Evolutionary conservation across 2,113 vertebrate genomes (phyloP).

Genomic region (Saccopteryx bilineata): DNA sequence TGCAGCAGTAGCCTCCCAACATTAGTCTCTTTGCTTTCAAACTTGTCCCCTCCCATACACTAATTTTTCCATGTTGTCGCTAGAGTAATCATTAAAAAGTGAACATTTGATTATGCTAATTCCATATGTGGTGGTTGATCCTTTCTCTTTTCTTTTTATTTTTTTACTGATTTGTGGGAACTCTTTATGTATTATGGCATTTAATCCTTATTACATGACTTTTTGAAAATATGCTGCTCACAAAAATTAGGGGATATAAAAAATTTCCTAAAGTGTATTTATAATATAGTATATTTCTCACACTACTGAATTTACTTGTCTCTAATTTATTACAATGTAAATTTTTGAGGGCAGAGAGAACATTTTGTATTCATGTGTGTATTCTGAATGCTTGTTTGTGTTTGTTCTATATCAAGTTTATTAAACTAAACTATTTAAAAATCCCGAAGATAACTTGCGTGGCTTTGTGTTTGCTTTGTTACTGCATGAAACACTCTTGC

Average conservation of each 20-base stretch:
- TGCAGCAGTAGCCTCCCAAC: background rate
- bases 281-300: background rate
- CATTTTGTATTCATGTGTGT: background rate
- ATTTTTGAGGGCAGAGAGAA: background rate
- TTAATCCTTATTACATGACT: background rate
- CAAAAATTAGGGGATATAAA: too few species aligned
- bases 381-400: background rate
- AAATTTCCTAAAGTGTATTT: background rate
- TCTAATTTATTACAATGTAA: background rate
- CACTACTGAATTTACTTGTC: conserved; percentile 37
- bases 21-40: background rate
- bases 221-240: background rate
- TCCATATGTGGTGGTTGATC: background rate
- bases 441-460: background rate
- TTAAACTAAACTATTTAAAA: background rate
- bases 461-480: background rate
- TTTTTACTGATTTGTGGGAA: background rate
- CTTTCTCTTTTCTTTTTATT: conserved; percentile 14
- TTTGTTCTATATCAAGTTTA: background rate
- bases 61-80: background rate
- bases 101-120: background rate
- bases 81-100: background rate
- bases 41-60: background rate
- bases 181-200: background rate
- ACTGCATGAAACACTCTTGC: background rate